Percentiles rank a stretch among this genome's conserved stretches.
Conservation (phyloP, 2,797 vertebrate genomes). For the Acanthornis magna region DNA sequence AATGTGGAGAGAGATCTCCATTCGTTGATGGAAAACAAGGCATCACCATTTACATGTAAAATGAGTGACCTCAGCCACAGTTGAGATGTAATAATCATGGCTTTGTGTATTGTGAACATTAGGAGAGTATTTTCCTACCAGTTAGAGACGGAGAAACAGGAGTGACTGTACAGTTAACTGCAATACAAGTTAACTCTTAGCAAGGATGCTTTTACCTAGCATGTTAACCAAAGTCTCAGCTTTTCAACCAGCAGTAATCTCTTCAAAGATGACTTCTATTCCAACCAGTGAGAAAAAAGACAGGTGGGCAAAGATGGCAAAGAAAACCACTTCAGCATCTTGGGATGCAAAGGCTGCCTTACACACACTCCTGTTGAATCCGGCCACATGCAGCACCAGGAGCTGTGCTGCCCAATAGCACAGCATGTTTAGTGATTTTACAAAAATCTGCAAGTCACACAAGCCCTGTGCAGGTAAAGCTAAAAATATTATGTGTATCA, state of each 20-base stretch:
- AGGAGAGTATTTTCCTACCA: not conserved
- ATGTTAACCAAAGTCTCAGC: not conserved
- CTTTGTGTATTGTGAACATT: not conserved
- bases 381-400: not conserved
- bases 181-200: not conserved
- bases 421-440: not conserved
- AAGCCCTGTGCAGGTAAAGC: not conserved
- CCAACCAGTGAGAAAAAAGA: not conserved
- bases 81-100: not conserved
- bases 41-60: not conserved
- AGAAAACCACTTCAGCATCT: not conserved
- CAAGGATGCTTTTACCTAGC: not conserved
- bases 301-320: not conserved
- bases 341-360: not conserved
- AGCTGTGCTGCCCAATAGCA: not conserved
- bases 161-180: not conserved
- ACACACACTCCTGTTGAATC: not conserved
- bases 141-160: not conserved
- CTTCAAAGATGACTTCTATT: not conserved
- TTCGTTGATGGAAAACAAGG: not conserved
- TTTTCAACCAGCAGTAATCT: not conserved
- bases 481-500: not conserved
- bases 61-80: not conserved
- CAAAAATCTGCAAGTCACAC: conserved; percentile 4
- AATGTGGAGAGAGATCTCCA: not conserved